Base-by-base conservation (phyloP, 2,888 invertebrate species). In the Nemurella pictetii region DNA sequence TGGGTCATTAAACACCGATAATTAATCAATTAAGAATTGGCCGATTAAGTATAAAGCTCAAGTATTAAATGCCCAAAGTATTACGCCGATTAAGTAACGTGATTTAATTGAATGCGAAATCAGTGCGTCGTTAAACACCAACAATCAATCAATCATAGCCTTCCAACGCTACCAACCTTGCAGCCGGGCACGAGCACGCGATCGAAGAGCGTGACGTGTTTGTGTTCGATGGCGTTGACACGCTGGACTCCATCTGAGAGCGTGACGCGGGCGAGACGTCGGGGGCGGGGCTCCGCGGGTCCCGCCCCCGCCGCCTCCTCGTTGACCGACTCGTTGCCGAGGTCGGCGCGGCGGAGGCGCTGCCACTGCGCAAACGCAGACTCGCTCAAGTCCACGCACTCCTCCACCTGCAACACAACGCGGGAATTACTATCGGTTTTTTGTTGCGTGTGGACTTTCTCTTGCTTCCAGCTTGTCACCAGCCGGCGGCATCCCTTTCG, bases 161-260 rank as follows among this genome's bases (percentile, higher is more conserved):
- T 2, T 20, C 55, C 9, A 7, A n/a, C n/a, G n/a, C n/a, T n/a
- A n/a, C 55, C 55, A 12, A 88, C 88, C 87, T 89, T 89, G 35
- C 87, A 87, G 1, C 89, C 89, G 75, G 89, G 89, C 74, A 88
- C 80, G 83, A 88, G 86, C 12, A 87, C 85, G 29, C 87, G 87
- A 80, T 86, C 84, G 7, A 89, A 85, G 30, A 84, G 84, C 20
- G 84, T 84, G 74, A 89, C 87, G 1, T 86, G 87, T 78, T 87
- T 83, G 81, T 88, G 88, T 89, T 97, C 96, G 88, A 96, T 94
- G 0, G 93, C 96, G 84, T 92, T 91, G 72, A 96, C 89, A 87
- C 93, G 92, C 89, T 94, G 94, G 0, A 92, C 91, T 20, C 96
- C 96, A 91, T 97, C 96, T 3, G 95, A 96, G 87, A 96, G 89